Base-by-base conservation (phyloP, 2,113 vertebrate genomes). In the Channa argus region DNA sequence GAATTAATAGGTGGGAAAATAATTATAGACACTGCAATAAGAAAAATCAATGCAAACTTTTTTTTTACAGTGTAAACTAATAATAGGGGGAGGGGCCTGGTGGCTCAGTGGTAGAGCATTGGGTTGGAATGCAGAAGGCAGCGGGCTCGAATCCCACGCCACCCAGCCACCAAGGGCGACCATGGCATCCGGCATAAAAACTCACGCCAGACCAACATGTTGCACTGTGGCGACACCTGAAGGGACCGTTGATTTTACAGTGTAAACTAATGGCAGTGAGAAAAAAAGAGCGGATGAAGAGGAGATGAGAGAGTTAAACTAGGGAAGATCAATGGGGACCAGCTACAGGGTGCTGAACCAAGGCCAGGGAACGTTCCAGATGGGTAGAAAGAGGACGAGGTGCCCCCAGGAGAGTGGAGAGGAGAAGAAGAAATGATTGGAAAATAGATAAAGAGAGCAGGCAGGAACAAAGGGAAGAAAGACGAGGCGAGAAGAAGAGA, bases 311-410 rank as follows among this genome's bases (percentile, higher is more conserved):
- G 82, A 65, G 80, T 68, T 71, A 79, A 82, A 80, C 61, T 84
- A 47, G 65, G 46, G 62, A 88, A 65, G 15, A 85, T 88, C 78
- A 91, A 90, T 91, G 82, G 83, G 71, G 86, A 90, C 85, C 90
- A 92, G 86, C 90, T 91, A 90, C 83, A 86, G 86, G 86, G 83
- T 81, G 69, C 85, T 86, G 86, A 80, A 81, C 59, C 86, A 65
- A 69, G 82, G 82, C 89, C 82, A 89, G 83, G 73, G 79, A 91
- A 84, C 53, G 72, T 84, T 91, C 82, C 54, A 64, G 86, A 73
- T 80, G 84, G 83, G 82, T 86, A 63, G 52, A 84, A 58, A 58
- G 59, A 74, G 71, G 75, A 84, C n/a, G 56, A 84, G 67, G 60
- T 80, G 61, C 82, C 76, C 80, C 86, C 77, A 76, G 80, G 82